Conservation (phyloP, 2,888 invertebrate genomes). For the Lasioglossum vierecki region DNA sequence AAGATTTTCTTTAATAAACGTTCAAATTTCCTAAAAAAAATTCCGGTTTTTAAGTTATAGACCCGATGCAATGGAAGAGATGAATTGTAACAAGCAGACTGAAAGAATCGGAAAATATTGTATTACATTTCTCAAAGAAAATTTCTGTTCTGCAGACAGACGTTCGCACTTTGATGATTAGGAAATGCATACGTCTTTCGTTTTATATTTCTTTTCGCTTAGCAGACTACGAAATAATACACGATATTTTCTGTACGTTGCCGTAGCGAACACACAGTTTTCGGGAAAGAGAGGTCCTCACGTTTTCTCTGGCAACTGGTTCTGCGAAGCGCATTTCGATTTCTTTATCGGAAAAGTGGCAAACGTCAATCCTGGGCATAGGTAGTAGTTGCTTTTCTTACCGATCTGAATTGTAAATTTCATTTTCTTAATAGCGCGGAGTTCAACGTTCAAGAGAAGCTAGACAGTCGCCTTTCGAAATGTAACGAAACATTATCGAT, state of each 20-base stretch:
- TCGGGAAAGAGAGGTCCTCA: neutral
- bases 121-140: neutral
- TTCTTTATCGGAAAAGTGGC: slow-evolving; percentile 60
- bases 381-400: slow-evolving; percentile 44
- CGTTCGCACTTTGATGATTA: neutral
- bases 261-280: neutral
- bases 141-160: neutral
- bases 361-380: slow-evolving; percentile 55
- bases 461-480: slow-evolving; percentile 31
- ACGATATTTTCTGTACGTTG: neutral
- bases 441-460: slow-evolving; percentile 46
- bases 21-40: too few relatives aligned
- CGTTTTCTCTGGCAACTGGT: neutral
- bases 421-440: slow-evolving; percentile 79
- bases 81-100: neutral
- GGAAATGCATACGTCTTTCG: neutral
- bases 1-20: too few relatives aligned
- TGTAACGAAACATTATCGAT: neutral
- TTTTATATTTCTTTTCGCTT: neutral
- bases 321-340: slow-evolving; percentile 21
- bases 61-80: too few relatives aligned
- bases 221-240: neutral
- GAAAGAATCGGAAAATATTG: neutral
- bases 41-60: too few relatives aligned
- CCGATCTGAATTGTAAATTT: slow-evolving; percentile 80